Evolutionary conservation across 2,113 vertebrate genomes (phyloP).

Genomic region (Prinia subflava): DNA sequence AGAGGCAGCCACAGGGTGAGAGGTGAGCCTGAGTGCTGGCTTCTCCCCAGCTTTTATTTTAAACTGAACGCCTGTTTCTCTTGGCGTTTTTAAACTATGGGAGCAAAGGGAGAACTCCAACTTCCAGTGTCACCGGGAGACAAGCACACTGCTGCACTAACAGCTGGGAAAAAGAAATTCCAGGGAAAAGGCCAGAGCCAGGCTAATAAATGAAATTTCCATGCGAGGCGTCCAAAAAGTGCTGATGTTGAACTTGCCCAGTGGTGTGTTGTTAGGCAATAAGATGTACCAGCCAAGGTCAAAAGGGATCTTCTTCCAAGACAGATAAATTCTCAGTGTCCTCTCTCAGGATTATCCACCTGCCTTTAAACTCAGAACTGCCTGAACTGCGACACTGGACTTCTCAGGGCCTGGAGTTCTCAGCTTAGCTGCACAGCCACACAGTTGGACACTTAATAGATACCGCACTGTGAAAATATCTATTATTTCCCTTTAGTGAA

Average conservation of each 20-base stretch:
- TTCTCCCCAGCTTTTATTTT: background rate
- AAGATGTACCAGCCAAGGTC: background rate
- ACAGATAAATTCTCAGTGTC: background rate
- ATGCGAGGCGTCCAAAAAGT: background rate
- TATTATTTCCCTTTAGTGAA: constrained; percentile 20
- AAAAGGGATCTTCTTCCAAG: background rate
- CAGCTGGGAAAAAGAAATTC: background rate
- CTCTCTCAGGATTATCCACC: background rate
- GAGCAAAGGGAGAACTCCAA: background rate
- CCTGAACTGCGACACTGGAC: background rate
- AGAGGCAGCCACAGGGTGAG: background rate
- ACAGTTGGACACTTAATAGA: background rate
- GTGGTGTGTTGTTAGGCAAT: background rate
- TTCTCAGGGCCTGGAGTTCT: background rate
- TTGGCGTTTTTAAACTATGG: background rate
- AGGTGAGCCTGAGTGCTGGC: background rate
- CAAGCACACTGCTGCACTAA: background rate
- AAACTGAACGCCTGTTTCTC: background rate
- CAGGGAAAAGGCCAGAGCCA: background rate
- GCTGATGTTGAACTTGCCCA: background rate
- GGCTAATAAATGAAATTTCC: background rate
- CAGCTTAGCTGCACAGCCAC: background rate
- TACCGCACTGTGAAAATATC: background rate
- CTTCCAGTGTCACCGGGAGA: background rate
- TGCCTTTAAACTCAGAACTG: background rate